Evolutionary conservation across 2,113 vertebrate genomes (phyloP), one percentile per base, ranked within the genome.

Genomic region (Peromyscus polionotus): DNA sequence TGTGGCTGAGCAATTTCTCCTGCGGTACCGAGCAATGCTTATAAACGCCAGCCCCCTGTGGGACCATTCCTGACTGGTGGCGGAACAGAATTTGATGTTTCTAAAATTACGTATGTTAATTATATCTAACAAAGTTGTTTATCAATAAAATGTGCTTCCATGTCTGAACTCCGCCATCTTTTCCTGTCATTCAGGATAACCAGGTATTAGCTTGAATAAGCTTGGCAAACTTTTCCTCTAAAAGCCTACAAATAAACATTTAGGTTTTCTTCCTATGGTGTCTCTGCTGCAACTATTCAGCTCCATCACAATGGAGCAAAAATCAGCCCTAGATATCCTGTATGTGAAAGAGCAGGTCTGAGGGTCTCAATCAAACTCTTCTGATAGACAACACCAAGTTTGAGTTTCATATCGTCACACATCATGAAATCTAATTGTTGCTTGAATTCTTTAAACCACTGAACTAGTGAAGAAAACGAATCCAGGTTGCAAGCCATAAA

Each of bases 121-220:
- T 98, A 97, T 88, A 67, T 65, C 88, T 96, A 95, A 97, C 97
- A 92, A 97, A 97, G 51, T 85, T 72, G 4, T 75, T 93, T 96
- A 79, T 84, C 98, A 97, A 98, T 92, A 96, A 97, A 97, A 88
- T 63, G 72, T 79, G 61, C 1, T 0, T 76, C 88, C 79, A 28
- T 59, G 57, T 94, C 70, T 95, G 87, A 79, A 98, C 31, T 96
- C 24, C 16, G 85, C 90, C 36, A 16, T 96, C 75, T 97, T 94
- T 88, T 92, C 31, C 7, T 97, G 91, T 90, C 97, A 84, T 75
- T 94, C 67, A 77, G 63, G 16, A 72, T 93, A 83, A 88, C 39
- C 5, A 7, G 42, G 42, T 73, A 94, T 39, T 91, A 57, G 48
- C 90, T 73, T 92, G 42, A 94, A 96, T 70, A 77, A 24, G 4